Percentiles rank a stretch among this genome's conserved stretches.
Evolutionary conservation across 2,888 invertebrate species (phyloP).

Genomic region (Hydriomena furcata): DNA sequence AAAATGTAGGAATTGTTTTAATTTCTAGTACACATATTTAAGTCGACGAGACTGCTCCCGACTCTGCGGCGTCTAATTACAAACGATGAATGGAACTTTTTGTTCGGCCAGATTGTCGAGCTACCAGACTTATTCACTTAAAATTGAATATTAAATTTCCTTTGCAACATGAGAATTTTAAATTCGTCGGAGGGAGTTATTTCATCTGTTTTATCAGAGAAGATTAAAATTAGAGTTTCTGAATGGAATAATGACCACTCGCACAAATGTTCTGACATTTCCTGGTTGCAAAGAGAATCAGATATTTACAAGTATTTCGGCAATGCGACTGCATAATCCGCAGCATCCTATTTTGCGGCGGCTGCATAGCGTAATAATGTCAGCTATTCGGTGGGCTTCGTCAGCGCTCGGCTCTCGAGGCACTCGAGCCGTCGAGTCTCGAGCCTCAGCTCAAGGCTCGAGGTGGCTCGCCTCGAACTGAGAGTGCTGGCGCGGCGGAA

Average conservation of each 20-base stretch:
- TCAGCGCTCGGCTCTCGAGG: constrained; percentile 73
- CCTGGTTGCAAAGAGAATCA: neutral
- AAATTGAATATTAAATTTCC: constrained; percentile 68
- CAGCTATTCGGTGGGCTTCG: constrained; percentile 72
- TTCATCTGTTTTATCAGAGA: constrained; percentile 33
- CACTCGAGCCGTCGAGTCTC: constrained; percentile 61
- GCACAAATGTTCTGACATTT: constrained; percentile 2
- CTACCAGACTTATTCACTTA: constrained; percentile 65
- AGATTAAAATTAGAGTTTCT: constrained; percentile 11
- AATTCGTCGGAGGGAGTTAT: constrained; percentile 41
- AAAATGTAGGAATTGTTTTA: constrained; percentile 35
- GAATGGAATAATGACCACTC: neutral
- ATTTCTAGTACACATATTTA: constrained; percentile 47
- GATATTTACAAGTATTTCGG: constrained; percentile 36
- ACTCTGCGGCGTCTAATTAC: constrained; percentile 68
- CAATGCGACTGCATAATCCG: constrained; percentile 54
- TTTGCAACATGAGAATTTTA: constrained; percentile 45
- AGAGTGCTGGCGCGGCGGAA: constrained; percentile 81
- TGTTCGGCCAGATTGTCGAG: constrained; percentile 68
- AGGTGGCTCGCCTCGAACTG: constrained; percentile 59
- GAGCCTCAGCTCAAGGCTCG: constrained; percentile 59
- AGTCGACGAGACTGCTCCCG: constrained; percentile 39
- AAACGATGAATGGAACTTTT: constrained; percentile 70
- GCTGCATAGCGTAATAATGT: constrained; percentile 70
- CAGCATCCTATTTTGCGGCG: constrained; percentile 61